phyloP scores from a whole-genome alignment of 2,888 invertebrate species.

The Pterobdella sp. region DNA sequence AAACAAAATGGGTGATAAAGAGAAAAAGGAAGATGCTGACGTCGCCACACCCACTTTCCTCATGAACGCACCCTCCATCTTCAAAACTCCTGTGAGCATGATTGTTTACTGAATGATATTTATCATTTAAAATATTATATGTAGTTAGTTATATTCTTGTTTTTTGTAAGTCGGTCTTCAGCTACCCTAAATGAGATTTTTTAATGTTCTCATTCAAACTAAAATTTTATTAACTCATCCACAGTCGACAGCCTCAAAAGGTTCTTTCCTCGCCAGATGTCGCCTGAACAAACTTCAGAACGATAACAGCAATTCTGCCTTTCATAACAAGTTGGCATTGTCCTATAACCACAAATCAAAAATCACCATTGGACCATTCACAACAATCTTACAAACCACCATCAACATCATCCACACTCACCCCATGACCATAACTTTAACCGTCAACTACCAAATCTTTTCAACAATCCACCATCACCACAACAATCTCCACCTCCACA shows the following conservation, averaged over 20 bases:
- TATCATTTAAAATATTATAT: no score
- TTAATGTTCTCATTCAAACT: no score
- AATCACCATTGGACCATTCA: no score
- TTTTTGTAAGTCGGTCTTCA: no score
- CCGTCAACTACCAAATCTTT: not conserved
- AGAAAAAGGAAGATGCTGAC: no score
- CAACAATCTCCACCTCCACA: not conserved
- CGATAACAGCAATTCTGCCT: not conserved
- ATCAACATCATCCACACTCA: not conserved
- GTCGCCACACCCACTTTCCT: not conserved
- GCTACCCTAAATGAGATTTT: no score
- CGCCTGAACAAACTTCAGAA: not conserved
- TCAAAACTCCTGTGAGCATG: constrained; percentile 14
- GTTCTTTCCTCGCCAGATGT: not conserved
- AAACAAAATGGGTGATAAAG: no score
- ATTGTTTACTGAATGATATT: no score
- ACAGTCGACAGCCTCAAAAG: not conserved
- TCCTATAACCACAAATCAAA: no score
- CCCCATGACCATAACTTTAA: not conserved
- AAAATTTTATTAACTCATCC: no score
- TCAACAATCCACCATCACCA: not conserved
- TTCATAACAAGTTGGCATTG: not conserved
- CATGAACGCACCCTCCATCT: not conserved
- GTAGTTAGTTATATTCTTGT: no score
- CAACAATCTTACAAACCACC: no score